phyloP scores from a whole-genome alignment of 2,113 vertebrate genomes.

The Synodontis membranacea region DNA sequence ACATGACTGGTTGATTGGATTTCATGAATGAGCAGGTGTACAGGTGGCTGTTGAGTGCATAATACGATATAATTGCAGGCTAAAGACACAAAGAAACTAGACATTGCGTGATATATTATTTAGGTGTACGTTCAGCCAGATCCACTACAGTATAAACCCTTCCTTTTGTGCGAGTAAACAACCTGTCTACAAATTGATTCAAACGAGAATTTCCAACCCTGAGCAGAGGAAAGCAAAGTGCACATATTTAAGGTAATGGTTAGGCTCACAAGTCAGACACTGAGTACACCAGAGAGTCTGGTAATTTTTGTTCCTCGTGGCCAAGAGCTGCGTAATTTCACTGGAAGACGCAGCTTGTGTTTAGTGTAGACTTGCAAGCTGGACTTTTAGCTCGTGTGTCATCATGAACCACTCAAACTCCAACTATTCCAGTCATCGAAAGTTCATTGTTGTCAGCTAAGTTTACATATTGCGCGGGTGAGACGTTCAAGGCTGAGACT shows the following conservation, averaged over 20 bases:
- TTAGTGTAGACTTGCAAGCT: neutral
- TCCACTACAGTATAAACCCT: neutral
- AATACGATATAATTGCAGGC: neutral
- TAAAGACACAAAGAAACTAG: neutral
- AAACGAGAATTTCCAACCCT: constrained; percentile 29
- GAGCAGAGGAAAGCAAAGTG: constrained; percentile 10
- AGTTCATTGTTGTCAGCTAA: constrained; percentile 2
- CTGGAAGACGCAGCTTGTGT: constrained; percentile 5
- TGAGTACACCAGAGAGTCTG: constrained; percentile 13
- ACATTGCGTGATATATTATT: neutral
- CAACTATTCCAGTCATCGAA: neutral
- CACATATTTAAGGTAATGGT: constrained; percentile 42
- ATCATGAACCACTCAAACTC: neutral
- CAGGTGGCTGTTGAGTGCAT: neutral
- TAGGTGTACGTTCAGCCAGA: neutral
- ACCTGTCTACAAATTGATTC: neutral
- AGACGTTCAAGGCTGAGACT: neutral
- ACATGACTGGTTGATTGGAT: neutral
- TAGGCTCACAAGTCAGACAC: constrained; percentile 17
- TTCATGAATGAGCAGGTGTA: neutral
- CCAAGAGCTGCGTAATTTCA: neutral
- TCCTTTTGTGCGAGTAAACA: neutral
- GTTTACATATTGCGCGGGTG: neutral
- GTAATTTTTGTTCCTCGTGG: neutral
- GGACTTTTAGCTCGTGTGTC: neutral